These are phyloP conservation scores for Epinephelus cyanopodus DNA, from an alignment of 2,113 vertebrate genomes.

Conservation along the genomic window DNA sequence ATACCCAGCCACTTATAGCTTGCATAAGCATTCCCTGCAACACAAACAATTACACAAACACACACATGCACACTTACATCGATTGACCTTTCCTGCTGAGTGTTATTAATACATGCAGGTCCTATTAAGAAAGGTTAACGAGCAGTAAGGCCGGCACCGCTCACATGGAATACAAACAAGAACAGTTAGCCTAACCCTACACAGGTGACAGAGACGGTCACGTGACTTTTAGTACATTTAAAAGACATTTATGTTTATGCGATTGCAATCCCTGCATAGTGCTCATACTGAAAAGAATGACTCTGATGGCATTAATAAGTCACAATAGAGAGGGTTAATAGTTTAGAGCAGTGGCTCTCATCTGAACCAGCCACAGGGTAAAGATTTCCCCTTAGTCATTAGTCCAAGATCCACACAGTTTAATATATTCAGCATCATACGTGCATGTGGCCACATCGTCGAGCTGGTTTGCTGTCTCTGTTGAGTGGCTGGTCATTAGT, in stretches of 20 bases:
- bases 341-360: not conserved
- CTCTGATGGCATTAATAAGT: not conserved
- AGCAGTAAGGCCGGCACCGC: conserved; percentile 69
- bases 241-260: conserved; percentile 15
- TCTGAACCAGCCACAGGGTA: no score
- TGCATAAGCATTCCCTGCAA: conserved; percentile 66
- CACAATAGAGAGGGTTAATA: not conserved
- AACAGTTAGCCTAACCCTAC: conserved; percentile 16
- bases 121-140: conserved; percentile 85
- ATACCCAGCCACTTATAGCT: conserved; percentile 51
- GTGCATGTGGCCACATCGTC: no score
- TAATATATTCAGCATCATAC: no score
- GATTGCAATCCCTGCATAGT: not conserved
- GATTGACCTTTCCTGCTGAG: conserved; percentile 83
- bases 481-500: no score
- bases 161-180: conserved; percentile 76
- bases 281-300: not conserved
- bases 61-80: conserved; percentile 58
- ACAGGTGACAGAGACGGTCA: conserved; percentile 30
- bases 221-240: conserved; percentile 9
- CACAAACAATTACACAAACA: conserved; percentile 77
- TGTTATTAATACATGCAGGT: conserved; percentile 84
- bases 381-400: no score
- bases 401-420: no score
- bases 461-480: no score